Conservation (phyloP, 2,888 invertebrate species). For the Iselma pallidipennis region DNA sequence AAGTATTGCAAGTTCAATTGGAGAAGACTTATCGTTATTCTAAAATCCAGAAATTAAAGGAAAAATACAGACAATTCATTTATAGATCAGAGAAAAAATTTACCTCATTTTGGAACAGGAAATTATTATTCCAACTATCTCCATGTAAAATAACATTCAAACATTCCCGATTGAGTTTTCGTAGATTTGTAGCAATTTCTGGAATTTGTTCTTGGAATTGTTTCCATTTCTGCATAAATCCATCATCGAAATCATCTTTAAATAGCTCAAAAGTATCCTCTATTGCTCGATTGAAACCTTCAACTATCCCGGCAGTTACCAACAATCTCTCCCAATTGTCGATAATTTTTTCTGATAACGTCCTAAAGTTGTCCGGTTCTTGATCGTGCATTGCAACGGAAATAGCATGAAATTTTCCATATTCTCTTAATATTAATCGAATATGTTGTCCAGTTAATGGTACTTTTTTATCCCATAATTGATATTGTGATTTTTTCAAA, state of each 20-base stretch:
- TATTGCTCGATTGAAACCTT: neutral
- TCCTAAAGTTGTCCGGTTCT: constrained; percentile 22
- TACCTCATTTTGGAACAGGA: constrained; percentile 11
- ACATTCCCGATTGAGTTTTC: neutral
- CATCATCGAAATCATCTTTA: neutral
- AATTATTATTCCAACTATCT: constrained; percentile 28
- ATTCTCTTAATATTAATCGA: constrained; percentile 33
- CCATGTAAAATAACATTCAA: constrained; percentile 20
- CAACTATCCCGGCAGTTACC: neutral
- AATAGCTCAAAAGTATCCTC: neutral
- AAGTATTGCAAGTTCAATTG: constrained; percentile 9
- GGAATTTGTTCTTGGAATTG: constrained; percentile 4
- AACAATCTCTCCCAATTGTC: constrained; percentile 10
- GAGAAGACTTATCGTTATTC: neutral
- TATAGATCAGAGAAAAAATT: neutral
- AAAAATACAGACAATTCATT: too few species aligned
- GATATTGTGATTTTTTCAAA: constrained; percentile 30
- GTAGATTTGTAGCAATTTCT: too few species aligned
- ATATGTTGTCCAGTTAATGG: constrained; percentile 39
- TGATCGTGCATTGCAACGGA: constrained; percentile 9
- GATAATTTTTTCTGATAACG: constrained; percentile 17
- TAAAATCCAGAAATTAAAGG: neutral
- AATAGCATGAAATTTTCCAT: constrained; percentile 30
- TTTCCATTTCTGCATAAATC: neutral
- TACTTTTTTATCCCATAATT: constrained; percentile 29